phyloP scores from a whole-genome alignment of 2,888 invertebrate species.

The Galerucella nymphaeae region DNA sequence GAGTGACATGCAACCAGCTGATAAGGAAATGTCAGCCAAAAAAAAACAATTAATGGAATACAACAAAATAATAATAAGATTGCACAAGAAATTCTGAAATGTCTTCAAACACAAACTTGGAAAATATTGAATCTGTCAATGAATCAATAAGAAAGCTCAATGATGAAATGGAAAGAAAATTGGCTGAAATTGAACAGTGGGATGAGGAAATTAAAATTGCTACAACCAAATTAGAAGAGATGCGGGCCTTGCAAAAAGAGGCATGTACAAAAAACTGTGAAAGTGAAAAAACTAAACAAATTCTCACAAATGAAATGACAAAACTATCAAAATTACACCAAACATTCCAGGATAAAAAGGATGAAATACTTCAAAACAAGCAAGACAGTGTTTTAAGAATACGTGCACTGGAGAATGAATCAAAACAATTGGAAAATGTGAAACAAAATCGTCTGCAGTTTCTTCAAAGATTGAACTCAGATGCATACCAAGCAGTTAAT shows the following conservation, averaged over 20 bases:
- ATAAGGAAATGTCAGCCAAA: slow-evolving; percentile 64
- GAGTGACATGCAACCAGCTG: slow-evolving; percentile 65
- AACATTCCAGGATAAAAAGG: slow-evolving; percentile 63
- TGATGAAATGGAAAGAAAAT: slow-evolving; percentile 63
- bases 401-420: slow-evolving; percentile 62
- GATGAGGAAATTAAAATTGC: slow-evolving; percentile 67
- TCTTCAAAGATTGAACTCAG: slow-evolving; percentile 66
- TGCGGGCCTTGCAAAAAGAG: slow-evolving; percentile 66
- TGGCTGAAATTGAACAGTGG: slow-evolving; percentile 66
- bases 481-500: slow-evolving; percentile 76
- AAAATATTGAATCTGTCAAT: slow-evolving; percentile 61
- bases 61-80: slow-evolving; percentile 54
- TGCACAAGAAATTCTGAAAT: slow-evolving; percentile 62
- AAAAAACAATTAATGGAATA: slow-evolving; percentile 55
- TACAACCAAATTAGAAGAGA: slow-evolving; percentile 67
- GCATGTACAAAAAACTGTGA: slow-evolving; percentile 64
- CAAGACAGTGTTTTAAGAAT: slow-evolving; percentile 60
- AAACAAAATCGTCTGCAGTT: slow-evolving; percentile 68
- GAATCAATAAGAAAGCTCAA: slow-evolving; percentile 63
- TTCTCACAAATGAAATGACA: slow-evolving; percentile 11
- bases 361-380: slow-evolving; percentile 63
- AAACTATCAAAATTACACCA: slow-evolving; percentile 19
- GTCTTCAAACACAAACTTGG: slow-evolving; percentile 61
- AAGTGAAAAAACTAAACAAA: slow-evolving; percentile 55
- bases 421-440: slow-evolving; percentile 66